Evolutionary conservation across 2,797 vertebrate genomes (phyloP).

Genomic region (Meda fulgida): DNA sequence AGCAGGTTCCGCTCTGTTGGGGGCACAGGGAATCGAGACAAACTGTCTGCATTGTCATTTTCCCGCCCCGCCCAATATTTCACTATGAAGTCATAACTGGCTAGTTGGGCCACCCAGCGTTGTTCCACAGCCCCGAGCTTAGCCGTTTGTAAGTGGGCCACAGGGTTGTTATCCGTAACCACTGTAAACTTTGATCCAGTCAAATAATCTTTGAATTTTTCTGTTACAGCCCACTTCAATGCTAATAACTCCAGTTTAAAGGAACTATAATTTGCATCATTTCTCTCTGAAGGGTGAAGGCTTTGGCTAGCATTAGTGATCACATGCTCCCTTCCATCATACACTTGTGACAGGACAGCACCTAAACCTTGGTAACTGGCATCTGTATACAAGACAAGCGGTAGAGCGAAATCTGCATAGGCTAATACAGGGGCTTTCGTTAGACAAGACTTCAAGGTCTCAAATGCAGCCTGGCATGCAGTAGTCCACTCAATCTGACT

Average conservation of each 20-base stretch:
- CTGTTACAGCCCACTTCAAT: not conserved
- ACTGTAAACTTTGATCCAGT: not conserved
- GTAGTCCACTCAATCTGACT: not conserved
- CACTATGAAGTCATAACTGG: constrained; percentile 16
- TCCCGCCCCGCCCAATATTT: constrained; percentile 18
- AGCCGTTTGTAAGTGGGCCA: not conserved
- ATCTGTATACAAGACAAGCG: constrained; percentile 41
- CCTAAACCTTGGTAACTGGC: constrained; percentile 25
- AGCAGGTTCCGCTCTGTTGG: not conserved
- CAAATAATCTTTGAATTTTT: not conserved
- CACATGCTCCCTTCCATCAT: not conserved
- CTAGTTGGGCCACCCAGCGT: constrained; percentile 17
- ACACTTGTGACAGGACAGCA: constrained; percentile 20
- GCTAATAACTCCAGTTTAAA: not conserved
- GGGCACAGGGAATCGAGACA: not conserved
- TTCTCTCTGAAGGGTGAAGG: not conserved
- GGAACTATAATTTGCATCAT: constrained; percentile 35
- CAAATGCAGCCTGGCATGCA: not conserved
- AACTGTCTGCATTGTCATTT: constrained; percentile 21
- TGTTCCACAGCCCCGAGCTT: constrained; percentile 21
- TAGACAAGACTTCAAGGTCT: not conserved
- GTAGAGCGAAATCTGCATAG: not conserved
- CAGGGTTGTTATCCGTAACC: not conserved
- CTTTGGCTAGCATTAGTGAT: constrained; percentile 40
- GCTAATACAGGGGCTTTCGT: not conserved